Base-by-base conservation (phyloP, 2,888 invertebrate species). In the Keiferia lycopersicella region DNA sequence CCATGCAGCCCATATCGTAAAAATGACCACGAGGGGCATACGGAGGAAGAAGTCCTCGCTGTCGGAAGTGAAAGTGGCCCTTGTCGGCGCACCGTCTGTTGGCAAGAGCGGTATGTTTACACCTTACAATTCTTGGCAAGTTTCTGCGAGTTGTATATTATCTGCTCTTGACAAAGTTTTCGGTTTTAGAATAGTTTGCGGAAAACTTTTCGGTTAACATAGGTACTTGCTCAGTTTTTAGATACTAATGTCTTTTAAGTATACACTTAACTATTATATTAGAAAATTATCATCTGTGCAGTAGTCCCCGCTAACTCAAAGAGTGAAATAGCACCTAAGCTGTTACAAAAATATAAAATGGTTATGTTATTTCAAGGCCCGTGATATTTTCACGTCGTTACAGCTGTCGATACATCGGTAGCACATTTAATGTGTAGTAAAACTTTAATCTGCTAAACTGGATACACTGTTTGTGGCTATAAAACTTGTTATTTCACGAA, bases 1-100 rank as follows among this genome's bases (percentile, higher is more conserved):
- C 48, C 26, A n/a, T 11, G 11, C 18, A 16, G 2, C 38, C n/a
- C n/a, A 38, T 18, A 65, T 72, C 76, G 78, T 70, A 72, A 84
- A 75, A 74, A 95, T 95, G 95, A 94, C 96, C 76, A 94, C 96
- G 72, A 94, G 96, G 77, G 96, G 96, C 59, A 96, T 97, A 72
- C 93, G 97, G 73, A 94, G 97, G 76, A 98, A 97, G 92, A 98
- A 98, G 88, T 97, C 97, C 56, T 96, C 96, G 73, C 92, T 97
- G 69, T 95, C 96, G 67, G 97, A 98, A 92, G 96, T 98, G 71
- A 98, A 98, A 93, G 95, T 98, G 75, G 97, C 96, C 51, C 96
- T 98, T 73, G 93, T 98, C 71, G 98, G 98, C 64, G 96, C 96
- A 65, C 96, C 97, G 16, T 95, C 96, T 69, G 98, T 98, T 70